Evolutionary conservation across 2,888 invertebrate species (phyloP).

Genomic region (Laothoe populi): DNA sequence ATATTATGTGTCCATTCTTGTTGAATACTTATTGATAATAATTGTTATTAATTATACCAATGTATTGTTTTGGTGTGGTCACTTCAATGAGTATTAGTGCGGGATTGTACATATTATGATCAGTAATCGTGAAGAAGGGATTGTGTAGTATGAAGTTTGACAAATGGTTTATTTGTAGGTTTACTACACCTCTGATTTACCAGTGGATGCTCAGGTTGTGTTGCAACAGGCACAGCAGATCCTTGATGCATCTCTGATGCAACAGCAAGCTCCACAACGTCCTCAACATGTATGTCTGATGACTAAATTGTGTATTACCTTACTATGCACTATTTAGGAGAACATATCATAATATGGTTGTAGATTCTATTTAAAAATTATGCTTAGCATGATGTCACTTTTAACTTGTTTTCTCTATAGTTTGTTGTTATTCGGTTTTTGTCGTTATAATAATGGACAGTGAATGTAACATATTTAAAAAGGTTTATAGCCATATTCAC

Average conservation of each 20-base stretch:
- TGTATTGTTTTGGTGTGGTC: not conserved
- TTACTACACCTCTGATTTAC: constrained; percentile 84
- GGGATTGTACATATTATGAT: not conserved
- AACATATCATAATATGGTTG: constrained; percentile 51
- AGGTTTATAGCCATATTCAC: too few species aligned
- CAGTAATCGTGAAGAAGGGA: not conserved
- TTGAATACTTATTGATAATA: not conserved
- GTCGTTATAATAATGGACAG: not conserved
- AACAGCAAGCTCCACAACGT: constrained; percentile 79
- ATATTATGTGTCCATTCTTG: too few species aligned
- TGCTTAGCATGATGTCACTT: constrained; percentile 64
- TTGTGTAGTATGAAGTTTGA: constrained; percentile 42
- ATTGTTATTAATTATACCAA: not conserved
- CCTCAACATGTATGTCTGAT: constrained; percentile 82
- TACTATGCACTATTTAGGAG: constrained; percentile 52
- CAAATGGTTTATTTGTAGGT: constrained; percentile 80
- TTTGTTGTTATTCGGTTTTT: not conserved
- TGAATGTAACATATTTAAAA: not conserved
- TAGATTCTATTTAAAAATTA: constrained; percentile 48
- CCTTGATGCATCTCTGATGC: constrained; percentile 84
- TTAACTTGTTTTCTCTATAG: constrained; percentile 9
- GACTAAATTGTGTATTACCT: constrained; percentile 56
- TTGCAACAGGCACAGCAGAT: constrained; percentile 84
- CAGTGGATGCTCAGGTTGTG: constrained; percentile 83
- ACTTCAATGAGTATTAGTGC: not conserved